Conservation (phyloP, 2,113 vertebrate species). For the Osmerus mordax region DNA sequence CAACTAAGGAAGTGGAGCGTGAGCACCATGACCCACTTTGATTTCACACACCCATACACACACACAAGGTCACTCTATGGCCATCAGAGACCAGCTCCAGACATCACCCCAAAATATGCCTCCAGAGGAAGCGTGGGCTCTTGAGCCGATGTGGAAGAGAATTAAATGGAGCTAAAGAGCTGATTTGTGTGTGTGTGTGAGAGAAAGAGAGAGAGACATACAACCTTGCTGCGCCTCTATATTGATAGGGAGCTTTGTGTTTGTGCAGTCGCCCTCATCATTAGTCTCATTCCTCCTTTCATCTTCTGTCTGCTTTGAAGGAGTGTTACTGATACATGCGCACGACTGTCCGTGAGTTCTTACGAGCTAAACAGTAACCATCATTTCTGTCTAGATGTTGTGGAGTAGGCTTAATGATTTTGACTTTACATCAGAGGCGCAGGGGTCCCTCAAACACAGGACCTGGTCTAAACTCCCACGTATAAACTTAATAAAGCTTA, state of each 20-base stretch:
- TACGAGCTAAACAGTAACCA: too few relatives aligned
- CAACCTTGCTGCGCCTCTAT: not conserved
- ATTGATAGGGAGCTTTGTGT: not conserved
- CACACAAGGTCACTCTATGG: not conserved
- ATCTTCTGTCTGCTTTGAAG: too few relatives aligned
- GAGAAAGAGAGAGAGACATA: not conserved
- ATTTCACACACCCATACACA: constrained; percentile 13
- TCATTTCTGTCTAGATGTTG: too few relatives aligned
- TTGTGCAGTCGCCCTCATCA: not conserved
- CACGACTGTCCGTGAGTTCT: not conserved
- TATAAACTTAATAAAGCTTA: too few relatives aligned
- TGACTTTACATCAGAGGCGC: too few relatives aligned
- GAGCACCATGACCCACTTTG: constrained; percentile 42
- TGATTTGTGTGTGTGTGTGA: not conserved
- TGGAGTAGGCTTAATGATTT: too few relatives aligned
- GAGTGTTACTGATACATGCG: not conserved
- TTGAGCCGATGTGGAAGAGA: not conserved
- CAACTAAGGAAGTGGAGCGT: constrained; percentile 19
- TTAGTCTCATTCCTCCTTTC: not conserved
- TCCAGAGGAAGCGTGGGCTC: not conserved
- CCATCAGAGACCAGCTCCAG: not conserved
- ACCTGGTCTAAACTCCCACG: too few relatives aligned
- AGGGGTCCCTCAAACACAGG: too few relatives aligned
- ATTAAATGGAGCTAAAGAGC: not conserved
- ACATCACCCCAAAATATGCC: not conserved